These are phyloP conservation scores for Sicus ferrugineus DNA, from an alignment of 2,888 invertebrate genomes.

Conservation along the genomic window DNA sequence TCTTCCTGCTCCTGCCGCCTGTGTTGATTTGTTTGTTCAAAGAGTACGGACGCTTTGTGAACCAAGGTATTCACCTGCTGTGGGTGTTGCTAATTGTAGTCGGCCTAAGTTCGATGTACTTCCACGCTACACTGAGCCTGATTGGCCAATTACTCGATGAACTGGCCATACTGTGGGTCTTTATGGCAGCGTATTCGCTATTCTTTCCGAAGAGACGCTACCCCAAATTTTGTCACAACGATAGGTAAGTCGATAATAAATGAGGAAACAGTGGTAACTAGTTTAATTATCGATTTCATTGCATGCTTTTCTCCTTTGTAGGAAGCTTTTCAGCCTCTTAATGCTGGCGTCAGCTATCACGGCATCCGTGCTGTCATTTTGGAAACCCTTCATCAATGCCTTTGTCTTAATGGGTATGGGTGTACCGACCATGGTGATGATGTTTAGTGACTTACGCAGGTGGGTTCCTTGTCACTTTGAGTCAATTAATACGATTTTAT, in stretches of 20 bases:
- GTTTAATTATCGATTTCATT: constrained; percentile 7
- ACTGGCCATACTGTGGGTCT: constrained; percentile 82
- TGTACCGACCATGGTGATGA: constrained; percentile 73
- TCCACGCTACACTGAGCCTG: constrained; percentile 84
- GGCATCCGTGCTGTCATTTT: constrained; percentile 74
- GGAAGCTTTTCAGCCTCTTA: constrained; percentile 71
- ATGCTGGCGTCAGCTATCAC: constrained; percentile 70
- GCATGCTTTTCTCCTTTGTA: constrained; percentile 51
- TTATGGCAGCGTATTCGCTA: constrained; percentile 79
- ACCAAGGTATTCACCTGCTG: constrained; percentile 80
- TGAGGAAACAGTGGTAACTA: neutral
- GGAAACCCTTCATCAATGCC: constrained; percentile 83
- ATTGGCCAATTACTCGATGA: constrained; percentile 84
- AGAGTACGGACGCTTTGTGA: constrained; percentile 78
- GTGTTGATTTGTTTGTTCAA: constrained; percentile 79
- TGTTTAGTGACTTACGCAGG: constrained; percentile 75
- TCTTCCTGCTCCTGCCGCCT: constrained; percentile 81
- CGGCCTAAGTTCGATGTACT: constrained; percentile 82
- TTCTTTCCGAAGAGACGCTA: constrained; percentile 77
- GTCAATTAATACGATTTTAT: too few relatives aligned
- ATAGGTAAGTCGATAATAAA: constrained; percentile 70
- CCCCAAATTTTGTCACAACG: constrained; percentile 72
- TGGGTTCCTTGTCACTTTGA: constrained; percentile 61
- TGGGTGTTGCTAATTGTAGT: constrained; percentile 83
- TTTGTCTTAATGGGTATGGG: constrained; percentile 81